phyloP scores from a whole-genome alignment of 2,113 vertebrate species.

The Salvelinus fontinalis region DNA sequence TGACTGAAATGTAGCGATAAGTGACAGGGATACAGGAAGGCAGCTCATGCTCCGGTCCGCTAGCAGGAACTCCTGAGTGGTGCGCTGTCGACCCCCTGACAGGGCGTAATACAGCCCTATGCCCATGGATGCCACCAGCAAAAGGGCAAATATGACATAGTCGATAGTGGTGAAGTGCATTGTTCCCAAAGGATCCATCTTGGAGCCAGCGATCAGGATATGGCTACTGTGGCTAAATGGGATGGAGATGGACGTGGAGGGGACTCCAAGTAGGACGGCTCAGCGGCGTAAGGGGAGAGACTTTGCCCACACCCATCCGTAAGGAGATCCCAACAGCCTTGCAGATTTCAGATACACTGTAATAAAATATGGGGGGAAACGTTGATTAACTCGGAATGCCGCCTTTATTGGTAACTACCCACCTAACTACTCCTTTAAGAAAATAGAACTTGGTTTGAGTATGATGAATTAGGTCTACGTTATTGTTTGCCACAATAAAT shows the following conservation, averaged over 20 bases:
- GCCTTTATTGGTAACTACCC: no score
- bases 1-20: slow-evolving; percentile 94
- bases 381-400: not conserved
- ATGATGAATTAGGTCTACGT: not conserved
- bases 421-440: no score
- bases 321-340: slow-evolving; percentile 33
- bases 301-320: slow-evolving; percentile 41
- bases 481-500: not conserved
- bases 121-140: slow-evolving; percentile 80
- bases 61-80: slow-evolving; percentile 86
- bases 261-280: slow-evolving; percentile 7
- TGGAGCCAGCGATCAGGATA: slow-evolving; percentile 1
- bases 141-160: slow-evolving; percentile 83
- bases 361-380: slow-evolving; percentile 6
- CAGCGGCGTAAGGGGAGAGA: not conserved
- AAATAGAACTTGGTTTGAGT: not conserved
- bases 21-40: slow-evolving; percentile 85
- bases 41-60: slow-evolving; percentile 89
- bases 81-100: slow-evolving; percentile 83
- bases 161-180: slow-evolving; percentile 79
- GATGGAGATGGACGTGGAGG: slow-evolving; percentile 5
- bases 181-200: slow-evolving; percentile 56
- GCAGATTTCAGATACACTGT: not conserved
- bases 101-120: slow-evolving; percentile 91
- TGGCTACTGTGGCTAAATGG: not conserved